Conservation (phyloP, 2,888 invertebrate genomes). For the Deilephila elpenor region DNA sequence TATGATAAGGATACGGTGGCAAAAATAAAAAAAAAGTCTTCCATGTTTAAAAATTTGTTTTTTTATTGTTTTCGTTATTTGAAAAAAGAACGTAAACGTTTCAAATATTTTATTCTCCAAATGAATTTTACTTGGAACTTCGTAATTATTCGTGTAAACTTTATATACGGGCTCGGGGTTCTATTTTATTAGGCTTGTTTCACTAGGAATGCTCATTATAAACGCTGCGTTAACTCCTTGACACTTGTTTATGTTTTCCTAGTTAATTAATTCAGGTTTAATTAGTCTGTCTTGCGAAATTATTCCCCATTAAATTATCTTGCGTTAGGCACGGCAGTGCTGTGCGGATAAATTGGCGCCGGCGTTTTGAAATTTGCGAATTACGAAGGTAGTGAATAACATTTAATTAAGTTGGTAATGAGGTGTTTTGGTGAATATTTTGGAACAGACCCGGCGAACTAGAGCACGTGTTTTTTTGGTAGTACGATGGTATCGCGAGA, state of each 20-base stretch:
- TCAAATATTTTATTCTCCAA: background rate
- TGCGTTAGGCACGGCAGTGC: constrained; percentile 51
- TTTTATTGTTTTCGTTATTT: background rate
- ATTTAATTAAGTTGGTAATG: background rate
- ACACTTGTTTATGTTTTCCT: constrained; percentile 65
- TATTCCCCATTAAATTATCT: constrained; percentile 69
- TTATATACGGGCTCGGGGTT: constrained; percentile 17
- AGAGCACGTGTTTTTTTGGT: too few species aligned
- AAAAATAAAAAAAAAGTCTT: background rate
- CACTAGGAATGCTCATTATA: constrained; percentile 45
- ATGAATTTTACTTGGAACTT: constrained; percentile 3
- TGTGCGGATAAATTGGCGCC: constrained; percentile 59
- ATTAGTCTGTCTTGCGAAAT: constrained; percentile 65
- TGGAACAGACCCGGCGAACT: too few species aligned
- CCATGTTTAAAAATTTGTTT: background rate
- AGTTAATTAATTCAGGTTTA: constrained; percentile 70
- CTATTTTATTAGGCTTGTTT: constrained; percentile 30
- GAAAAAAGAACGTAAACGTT: background rate
- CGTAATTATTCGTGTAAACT: constrained; percentile 24
- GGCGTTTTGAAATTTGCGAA: constrained; percentile 58
- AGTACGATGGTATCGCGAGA: too few species aligned
- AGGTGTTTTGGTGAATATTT: background rate
- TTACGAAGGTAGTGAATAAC: constrained; percentile 34
- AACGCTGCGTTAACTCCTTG: constrained; percentile 46
- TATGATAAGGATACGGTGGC: too few species aligned